phyloP scores from a whole-genome alignment of 1,140 invertebrate species.

The Pseudomyrmex flavicornis region DNA sequence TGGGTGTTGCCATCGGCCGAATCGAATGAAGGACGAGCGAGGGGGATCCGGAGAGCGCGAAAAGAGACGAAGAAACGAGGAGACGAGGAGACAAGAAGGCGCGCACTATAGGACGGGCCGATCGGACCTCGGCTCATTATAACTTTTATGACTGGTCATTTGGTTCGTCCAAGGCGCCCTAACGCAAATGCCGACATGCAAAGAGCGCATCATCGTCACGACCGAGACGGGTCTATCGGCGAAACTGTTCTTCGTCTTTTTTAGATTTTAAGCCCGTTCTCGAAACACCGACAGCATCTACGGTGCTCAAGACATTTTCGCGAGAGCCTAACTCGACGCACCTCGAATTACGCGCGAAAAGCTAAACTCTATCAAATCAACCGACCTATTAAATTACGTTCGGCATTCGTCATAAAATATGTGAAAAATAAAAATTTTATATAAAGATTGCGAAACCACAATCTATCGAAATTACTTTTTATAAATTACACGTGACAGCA shows the following conservation, averaged over 20 bases:
- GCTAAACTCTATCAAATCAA: too few relatives aligned
- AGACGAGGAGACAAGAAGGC: slow-evolving; percentile 5
- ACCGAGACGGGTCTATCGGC: slow-evolving; percentile 59
- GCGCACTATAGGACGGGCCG: slow-evolving; percentile 56
- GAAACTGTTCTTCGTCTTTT: slow-evolving; percentile 16
- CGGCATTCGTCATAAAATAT: too few relatives aligned
- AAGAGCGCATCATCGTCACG: slow-evolving; percentile 69
- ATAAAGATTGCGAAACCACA: neutral
- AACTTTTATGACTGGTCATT: slow-evolving; percentile 77
- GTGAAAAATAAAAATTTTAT: too few relatives aligned
- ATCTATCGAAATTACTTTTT: slow-evolving; percentile 30
- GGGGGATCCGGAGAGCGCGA: slow-evolving; percentile 20
- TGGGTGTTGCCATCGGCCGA: slow-evolving; percentile 54
- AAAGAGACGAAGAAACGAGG: slow-evolving; percentile 18
- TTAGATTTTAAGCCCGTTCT: too few relatives aligned
- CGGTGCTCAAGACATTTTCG: too few relatives aligned
- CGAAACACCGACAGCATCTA: too few relatives aligned
- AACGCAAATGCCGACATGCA: slow-evolving; percentile 71
- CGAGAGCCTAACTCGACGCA: too few relatives aligned
- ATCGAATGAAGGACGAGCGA: slow-evolving; percentile 11
- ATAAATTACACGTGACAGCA: slow-evolving; percentile 35
- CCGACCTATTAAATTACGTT: too few relatives aligned
- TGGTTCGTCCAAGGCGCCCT: slow-evolving; percentile 61
- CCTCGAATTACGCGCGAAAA: too few relatives aligned
- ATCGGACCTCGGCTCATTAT: slow-evolving; percentile 71